These are phyloP conservation scores for Netelia fuscicornis DNA, from an alignment of 2,888 invertebrate species.

Conservation along the genomic window DNA sequence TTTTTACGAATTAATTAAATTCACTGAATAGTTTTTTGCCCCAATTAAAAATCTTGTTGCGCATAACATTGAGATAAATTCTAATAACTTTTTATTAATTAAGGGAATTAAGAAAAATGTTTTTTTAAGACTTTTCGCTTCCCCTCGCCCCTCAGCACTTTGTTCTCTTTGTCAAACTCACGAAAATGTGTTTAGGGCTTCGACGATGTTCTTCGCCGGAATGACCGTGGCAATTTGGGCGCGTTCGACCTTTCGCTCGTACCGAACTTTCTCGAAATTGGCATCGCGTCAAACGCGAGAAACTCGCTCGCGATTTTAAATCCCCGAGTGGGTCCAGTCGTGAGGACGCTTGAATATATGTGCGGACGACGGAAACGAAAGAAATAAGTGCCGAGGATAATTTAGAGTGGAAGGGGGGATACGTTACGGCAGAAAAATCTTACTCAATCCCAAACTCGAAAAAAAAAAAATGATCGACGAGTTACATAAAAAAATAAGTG, in stretches of 20 bases:
- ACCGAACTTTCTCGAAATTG: slow-evolving; percentile 62
- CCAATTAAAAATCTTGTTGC: no score
- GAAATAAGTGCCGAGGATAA: not conserved
- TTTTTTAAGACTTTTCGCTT: no score
- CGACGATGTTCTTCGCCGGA: not conserved
- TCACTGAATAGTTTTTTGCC: no score
- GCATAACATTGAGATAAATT: no score
- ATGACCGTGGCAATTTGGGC: slow-evolving; percentile 34
- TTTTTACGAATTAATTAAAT: no score
- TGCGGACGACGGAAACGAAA: not conserved
- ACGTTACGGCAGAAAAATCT: not conserved
- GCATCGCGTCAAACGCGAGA: slow-evolving; percentile 52
- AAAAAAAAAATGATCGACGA: not conserved
- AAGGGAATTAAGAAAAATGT: no score
- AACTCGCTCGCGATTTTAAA: not conserved
- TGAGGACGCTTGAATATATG: not conserved
- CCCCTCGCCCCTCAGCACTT: no score
- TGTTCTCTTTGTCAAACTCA: no score
- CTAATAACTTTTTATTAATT: no score
- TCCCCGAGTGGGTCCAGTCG: not conserved
- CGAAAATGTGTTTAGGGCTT: not conserved
- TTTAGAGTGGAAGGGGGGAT: not conserved
- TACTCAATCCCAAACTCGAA: not conserved
- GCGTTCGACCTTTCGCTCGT: slow-evolving; percentile 45
- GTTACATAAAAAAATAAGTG: not conserved